Evolutionary conservation across 2,113 vertebrate species (phyloP), one percentile per base, ranked within the genome.

Genomic region (Phodopus roborovskii): DNA sequence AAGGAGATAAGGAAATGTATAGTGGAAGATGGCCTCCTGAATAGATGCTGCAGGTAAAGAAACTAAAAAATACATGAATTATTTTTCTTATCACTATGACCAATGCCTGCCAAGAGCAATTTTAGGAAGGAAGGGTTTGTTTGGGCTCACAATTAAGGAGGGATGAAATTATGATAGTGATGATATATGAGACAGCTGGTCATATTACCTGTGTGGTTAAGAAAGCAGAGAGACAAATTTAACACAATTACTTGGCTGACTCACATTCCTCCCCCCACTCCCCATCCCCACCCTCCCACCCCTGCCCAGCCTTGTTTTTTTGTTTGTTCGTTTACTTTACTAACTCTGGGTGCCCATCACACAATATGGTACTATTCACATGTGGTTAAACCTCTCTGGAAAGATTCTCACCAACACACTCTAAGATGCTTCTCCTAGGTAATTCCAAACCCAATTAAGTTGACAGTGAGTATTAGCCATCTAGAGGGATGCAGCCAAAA

Each of bases 41-140:
- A 68, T 16, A 58, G 42, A 48, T 62, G 56, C 26, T 92, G 20
- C 15, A 78, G 62, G 70, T 53, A 77, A 1, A 82, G 33, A 58
- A 94, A 94, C 56, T 33, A 11, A 86, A 93, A 94, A 60, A 73
- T 90, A 39, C 8, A 82, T 60, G 13, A 83, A 83, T 85, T 84
- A 66, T 64, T 20, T 85, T 66, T 84, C 28, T 85, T 39, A 85
- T 85, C 28, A 48, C 30, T 66, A 16, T 48, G 42, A 66, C 62
- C 42, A 66, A 30, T 9, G 26, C 42, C 39, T 84, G 39, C 8
- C 17, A 48, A 85, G 33, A 66, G 28, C 3, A 48, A 45, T 9
- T 33, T 64, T 7, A 5, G 15, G 42, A 60, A 83, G 22, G 5
- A 22, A 28, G 36, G 39, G 33, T 22, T 83, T 83, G 56, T 39